A percentile compares a stretch with the other conserved stretches of the same genome.
Conservation (phyloP, 2,797 vertebrate species). For the Amniataba percoides region DNA sequence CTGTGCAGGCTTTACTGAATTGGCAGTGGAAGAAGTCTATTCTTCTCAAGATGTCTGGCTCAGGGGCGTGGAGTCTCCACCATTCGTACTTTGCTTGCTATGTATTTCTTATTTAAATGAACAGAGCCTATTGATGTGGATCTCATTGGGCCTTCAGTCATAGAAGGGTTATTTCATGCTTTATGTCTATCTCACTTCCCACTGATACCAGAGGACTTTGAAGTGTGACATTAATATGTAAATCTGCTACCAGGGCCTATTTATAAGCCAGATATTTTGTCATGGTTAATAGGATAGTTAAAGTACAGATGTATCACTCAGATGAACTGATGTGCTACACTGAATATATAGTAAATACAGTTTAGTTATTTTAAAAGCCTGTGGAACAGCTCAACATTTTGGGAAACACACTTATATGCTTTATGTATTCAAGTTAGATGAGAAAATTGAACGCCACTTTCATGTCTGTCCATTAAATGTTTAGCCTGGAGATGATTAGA, state of each 20-base stretch:
- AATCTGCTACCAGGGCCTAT: slow-evolving; percentile 48
- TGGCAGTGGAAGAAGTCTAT: slow-evolving; percentile 70
- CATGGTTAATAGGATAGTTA: slow-evolving; percentile 36
- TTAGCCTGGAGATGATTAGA: background rate
- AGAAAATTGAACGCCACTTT: background rate
- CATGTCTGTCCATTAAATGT: background rate
- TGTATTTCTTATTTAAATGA: slow-evolving; percentile 76
- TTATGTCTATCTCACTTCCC: slow-evolving; percentile 60
- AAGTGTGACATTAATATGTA: slow-evolving; percentile 69
- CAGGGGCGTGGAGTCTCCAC: slow-evolving; percentile 65
- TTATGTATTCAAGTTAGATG: background rate
- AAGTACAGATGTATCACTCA: slow-evolving; percentile 28
- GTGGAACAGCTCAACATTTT: background rate
- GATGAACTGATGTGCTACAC: slow-evolving; percentile 1
- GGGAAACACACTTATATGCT: background rate
- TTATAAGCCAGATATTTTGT: slow-evolving; percentile 37
- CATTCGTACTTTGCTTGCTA: slow-evolving; percentile 56
- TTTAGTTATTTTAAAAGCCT: slow-evolving; percentile 11
- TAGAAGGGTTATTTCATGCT: slow-evolving; percentile 64
- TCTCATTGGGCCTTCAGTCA: slow-evolving; percentile 67
- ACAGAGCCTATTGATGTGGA: slow-evolving; percentile 73
- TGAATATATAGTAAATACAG: slow-evolving; percentile 3
- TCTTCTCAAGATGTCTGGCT: slow-evolving; percentile 80
- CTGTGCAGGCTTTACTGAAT: slow-evolving; percentile 77
- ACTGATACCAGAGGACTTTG: slow-evolving; percentile 68